Evolutionary conservation across 1,140 invertebrate species (phyloP).

Genomic region (Protaetia brevitarsis): DNA sequence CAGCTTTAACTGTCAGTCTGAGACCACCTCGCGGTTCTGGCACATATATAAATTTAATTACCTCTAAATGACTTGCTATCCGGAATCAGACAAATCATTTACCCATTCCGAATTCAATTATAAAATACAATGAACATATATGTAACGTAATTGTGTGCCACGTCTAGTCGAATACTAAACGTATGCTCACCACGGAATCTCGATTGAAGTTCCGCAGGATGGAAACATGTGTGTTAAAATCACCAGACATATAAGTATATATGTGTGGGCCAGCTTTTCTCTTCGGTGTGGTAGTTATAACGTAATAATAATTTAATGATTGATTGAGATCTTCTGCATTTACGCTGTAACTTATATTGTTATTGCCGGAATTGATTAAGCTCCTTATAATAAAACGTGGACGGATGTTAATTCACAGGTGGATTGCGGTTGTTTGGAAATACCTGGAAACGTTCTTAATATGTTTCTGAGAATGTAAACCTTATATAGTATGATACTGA

Average conservation of each 20-base stretch:
- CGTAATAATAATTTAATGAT: constrained; percentile 16
- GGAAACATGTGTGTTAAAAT: neutral
- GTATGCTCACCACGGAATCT: neutral
- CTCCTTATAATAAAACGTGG: constrained; percentile 3
- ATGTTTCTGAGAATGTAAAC: constrained; percentile 2
- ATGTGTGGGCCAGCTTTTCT: neutral
- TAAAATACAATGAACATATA: constrained; percentile 41
- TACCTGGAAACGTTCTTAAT: constrained; percentile 1
- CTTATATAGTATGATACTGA: too few relatives aligned
- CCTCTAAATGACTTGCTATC: constrained; percentile 42
- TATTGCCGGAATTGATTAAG: constrained; percentile 16
- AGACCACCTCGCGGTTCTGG: constrained; percentile 37
- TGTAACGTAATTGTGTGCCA: constrained; percentile 31
- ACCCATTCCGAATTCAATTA: constrained; percentile 43
- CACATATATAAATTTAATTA: constrained; percentile 45
- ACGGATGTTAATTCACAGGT: constrained; percentile 16
- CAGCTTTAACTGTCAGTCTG: constrained; percentile 26
- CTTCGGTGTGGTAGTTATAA: neutral
- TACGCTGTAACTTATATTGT: neutral
- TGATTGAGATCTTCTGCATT: constrained; percentile 13
- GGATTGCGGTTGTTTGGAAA: neutral
- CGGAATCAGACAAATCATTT: constrained; percentile 38
- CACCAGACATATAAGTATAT: neutral
- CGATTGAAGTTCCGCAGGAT: neutral
- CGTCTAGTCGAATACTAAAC: neutral